Evolutionary conservation across 2,888 invertebrate genomes (phyloP).

Genomic region (Hyles lineata): DNA sequence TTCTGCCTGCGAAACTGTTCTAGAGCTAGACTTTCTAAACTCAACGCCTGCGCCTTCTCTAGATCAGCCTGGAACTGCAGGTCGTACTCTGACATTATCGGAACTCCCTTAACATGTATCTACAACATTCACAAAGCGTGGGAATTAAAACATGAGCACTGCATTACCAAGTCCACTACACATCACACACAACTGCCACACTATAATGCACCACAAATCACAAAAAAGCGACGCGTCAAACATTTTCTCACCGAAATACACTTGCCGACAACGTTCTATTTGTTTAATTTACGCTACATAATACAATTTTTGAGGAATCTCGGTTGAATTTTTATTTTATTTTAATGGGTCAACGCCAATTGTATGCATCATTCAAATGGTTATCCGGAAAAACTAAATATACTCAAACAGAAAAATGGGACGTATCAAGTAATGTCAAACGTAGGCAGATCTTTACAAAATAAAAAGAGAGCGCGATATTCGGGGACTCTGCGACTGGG

Average conservation of each 20-base stretch:
- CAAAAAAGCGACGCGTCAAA: constrained; percentile 46
- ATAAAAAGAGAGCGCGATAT: neutral
- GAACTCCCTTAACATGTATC: constrained; percentile 58
- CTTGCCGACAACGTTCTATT: constrained; percentile 53
- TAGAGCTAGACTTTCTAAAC: constrained; percentile 93
- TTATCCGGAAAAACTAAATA: constrained; percentile 37
- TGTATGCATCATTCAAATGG: constrained; percentile 48
- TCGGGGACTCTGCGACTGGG: no score
- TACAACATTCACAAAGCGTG: constrained; percentile 67
- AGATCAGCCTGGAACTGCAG: constrained; percentile 93
- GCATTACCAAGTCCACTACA: constrained; percentile 54
- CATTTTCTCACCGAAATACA: constrained; percentile 57
- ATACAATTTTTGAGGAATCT: constrained; percentile 53
- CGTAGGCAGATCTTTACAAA: no score
- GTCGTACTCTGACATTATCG: constrained; percentile 88
- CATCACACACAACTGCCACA: constrained; percentile 55
- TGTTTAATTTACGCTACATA: constrained; percentile 63
- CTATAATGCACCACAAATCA: constrained; percentile 34
- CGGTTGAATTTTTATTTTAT: constrained; percentile 51
- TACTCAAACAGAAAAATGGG: neutral
- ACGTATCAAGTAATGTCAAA: neutral
- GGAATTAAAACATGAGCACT: constrained; percentile 64
- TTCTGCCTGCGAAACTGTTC: constrained; percentile 92
- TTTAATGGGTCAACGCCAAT: constrained; percentile 55
- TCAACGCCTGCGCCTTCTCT: constrained; percentile 94